These are phyloP conservation scores for Marisa cornuarietis DNA, from an alignment of 1,140 invertebrate genomes.

Conservation along the genomic window DNA sequence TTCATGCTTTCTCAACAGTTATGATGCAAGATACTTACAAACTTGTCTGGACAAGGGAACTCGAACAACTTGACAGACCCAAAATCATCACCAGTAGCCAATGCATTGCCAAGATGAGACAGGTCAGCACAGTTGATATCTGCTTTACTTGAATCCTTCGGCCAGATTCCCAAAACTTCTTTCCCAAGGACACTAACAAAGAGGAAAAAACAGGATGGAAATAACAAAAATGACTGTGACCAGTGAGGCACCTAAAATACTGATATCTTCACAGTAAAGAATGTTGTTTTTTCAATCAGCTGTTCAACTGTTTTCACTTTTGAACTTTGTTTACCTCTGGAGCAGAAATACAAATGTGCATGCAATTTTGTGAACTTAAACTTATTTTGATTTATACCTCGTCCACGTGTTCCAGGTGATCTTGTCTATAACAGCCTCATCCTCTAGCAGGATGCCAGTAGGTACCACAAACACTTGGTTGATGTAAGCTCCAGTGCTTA, in stretches of 20 bases:
- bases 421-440: slow-evolving; percentile 49
- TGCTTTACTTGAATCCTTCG: slow-evolving; percentile 53
- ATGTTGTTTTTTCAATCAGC: no score
- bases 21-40: slow-evolving; percentile 51
- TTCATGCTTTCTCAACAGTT: neutral
- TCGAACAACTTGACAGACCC: slow-evolving; percentile 65
- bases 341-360: no score
- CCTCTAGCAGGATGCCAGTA: slow-evolving; percentile 52
- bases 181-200: slow-evolving; percentile 59
- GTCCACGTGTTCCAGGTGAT: slow-evolving; percentile 65
- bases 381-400: slow-evolving; percentile 45
- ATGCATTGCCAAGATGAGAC: slow-evolving; percentile 58
- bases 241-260: neutral
- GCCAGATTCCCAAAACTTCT: slow-evolving; percentile 66
- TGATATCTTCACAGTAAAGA: no score
- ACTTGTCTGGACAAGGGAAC: slow-evolving; percentile 62
- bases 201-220: neutral
- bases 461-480: slow-evolving; percentile 61
- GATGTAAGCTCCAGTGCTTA: slow-evolving; percentile 62
- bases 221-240: neutral
- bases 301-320: no score
- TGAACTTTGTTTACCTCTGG: no score
- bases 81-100: slow-evolving; percentile 66
- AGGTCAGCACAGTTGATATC: slow-evolving; percentile 65
- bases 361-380: neutral